These are phyloP conservation scores for Neria commutata DNA, from an alignment of 2,888 invertebrate species.

Conservation along the genomic window DNA sequence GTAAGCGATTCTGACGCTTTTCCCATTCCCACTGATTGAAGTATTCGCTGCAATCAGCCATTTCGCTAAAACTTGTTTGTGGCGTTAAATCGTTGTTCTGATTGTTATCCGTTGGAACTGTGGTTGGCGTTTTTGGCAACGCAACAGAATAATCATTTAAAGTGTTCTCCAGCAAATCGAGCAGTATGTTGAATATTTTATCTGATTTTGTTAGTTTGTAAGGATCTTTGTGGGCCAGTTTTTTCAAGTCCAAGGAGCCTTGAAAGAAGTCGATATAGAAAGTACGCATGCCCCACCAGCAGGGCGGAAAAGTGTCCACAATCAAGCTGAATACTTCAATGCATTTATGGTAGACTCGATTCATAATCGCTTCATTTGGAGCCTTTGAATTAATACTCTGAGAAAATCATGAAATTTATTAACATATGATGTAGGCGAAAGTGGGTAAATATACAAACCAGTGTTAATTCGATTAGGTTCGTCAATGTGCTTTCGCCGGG, in stretches of 20 bases:
- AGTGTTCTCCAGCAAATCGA: conserved; percentile 44
- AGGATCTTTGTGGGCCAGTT: conserved; percentile 30
- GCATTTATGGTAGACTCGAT: conserved; percentile 40
- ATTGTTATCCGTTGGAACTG: neutral
- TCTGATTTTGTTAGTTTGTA: conserved; percentile 29
- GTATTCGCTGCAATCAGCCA: conserved; percentile 23
- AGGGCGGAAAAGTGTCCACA: conserved; percentile 56
- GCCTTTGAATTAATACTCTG: conserved; percentile 39
- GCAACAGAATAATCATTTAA: neutral
- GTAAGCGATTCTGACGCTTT: conserved; percentile 32
- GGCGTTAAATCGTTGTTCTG: conserved; percentile 4
- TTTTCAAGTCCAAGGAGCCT: conserved; percentile 34
- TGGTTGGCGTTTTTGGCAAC: conserved; percentile 12
- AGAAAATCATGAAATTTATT: neutral
- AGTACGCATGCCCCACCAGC: conserved; percentile 54
- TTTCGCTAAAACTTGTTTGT: neutral
- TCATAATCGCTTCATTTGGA: conserved; percentile 26
- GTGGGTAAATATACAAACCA: conserved; percentile 41
- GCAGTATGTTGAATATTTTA: conserved; percentile 39
- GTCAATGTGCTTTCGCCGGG: conserved; percentile 53
- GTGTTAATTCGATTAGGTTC: conserved; percentile 50
- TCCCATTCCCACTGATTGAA: conserved; percentile 52
- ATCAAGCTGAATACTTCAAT: conserved; percentile 46
- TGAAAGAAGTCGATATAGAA: conserved; percentile 47
- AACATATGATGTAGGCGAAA: neutral